These are phyloP conservation scores for Protonemura montana DNA, from an alignment of 2,888 invertebrate genomes.

Conservation along the genomic window DNA sequence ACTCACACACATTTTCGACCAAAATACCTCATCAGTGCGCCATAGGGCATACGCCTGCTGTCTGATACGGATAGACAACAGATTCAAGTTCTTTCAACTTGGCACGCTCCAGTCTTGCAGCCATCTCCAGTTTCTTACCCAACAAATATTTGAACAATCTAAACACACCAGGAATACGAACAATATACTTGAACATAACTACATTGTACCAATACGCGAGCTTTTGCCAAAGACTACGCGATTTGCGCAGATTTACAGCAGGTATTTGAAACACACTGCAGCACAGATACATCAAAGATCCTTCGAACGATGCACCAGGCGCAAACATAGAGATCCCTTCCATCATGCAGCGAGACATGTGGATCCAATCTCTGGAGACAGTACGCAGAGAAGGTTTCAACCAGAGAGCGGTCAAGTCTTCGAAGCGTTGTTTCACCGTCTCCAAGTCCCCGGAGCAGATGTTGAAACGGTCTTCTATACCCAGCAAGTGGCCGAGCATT, in stretches of 20 bases:
- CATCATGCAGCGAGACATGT: conserved; percentile 58
- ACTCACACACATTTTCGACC: too few species aligned
- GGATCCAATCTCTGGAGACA: conserved; percentile 58
- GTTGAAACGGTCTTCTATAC: conserved; percentile 54
- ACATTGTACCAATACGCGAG: not conserved
- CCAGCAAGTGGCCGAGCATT: conserved; percentile 2
- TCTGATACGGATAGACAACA: conserved; percentile 1
- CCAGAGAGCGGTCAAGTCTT: conserved; percentile 55
- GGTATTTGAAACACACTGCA: not conserved
- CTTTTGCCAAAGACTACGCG: not conserved
- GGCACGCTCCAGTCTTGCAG: not conserved
- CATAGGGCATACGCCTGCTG: not conserved
- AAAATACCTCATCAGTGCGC: not conserved
- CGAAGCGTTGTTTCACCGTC: conserved; percentile 54
- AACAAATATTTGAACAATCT: not conserved
- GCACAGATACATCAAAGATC: conserved; percentile 54
- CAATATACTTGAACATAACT: not conserved
- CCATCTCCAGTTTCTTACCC: not conserved
- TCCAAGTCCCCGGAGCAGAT: conserved; percentile 57
- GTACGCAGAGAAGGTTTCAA: conserved; percentile 56
- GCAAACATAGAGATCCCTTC: conserved; percentile 56
- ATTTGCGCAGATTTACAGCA: not conserved
- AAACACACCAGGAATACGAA: not conserved
- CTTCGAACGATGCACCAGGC: conserved; percentile 54
- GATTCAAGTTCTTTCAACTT: not conserved